Percentiles rank a stretch among this genome's conserved stretches.
phyloP scores from a whole-genome alignment of 1,140 invertebrate species.

The Polypedilum vanderplanki region DNA sequence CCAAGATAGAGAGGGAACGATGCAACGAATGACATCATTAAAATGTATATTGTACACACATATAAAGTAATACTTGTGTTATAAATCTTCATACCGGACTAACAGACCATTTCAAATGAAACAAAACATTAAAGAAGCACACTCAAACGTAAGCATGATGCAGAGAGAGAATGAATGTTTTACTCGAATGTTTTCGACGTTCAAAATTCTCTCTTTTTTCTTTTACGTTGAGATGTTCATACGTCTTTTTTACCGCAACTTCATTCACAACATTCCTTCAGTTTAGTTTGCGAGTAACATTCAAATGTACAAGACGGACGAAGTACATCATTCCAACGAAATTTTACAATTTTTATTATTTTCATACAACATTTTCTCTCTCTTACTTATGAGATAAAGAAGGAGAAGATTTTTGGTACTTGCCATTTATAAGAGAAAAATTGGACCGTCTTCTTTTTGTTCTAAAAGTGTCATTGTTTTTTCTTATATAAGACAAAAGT shows the following conservation, averaged over 20 bases:
- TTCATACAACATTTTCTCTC: background rate
- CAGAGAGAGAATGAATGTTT: background rate
- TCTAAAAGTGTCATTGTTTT: conserved; percentile 4
- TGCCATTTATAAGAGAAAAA: background rate
- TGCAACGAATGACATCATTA: conserved; percentile 3
- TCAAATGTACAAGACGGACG: background rate
- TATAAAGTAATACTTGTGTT: background rate
- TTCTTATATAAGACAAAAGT: background rate
- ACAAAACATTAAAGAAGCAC: background rate
- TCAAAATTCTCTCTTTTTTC: too few species aligned
- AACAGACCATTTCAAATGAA: background rate
- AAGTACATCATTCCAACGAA: background rate
- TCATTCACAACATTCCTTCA: too few species aligned
- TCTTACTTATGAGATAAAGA: background rate
- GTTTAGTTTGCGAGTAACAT: conserved; percentile 1
- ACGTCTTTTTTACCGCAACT: too few species aligned
- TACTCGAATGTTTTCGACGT: background rate
- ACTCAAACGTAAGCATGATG: too few species aligned
- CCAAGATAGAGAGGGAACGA: background rate
- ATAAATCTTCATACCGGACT: background rate
- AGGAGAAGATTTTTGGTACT: background rate
- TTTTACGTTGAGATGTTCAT: too few species aligned
- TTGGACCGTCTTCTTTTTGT: background rate
- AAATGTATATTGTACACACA: conserved; percentile 1
- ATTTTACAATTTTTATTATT: background rate